phyloP scores from a whole-genome alignment of 1,140 invertebrate genomes.

The Dendrolimus punctatus region DNA sequence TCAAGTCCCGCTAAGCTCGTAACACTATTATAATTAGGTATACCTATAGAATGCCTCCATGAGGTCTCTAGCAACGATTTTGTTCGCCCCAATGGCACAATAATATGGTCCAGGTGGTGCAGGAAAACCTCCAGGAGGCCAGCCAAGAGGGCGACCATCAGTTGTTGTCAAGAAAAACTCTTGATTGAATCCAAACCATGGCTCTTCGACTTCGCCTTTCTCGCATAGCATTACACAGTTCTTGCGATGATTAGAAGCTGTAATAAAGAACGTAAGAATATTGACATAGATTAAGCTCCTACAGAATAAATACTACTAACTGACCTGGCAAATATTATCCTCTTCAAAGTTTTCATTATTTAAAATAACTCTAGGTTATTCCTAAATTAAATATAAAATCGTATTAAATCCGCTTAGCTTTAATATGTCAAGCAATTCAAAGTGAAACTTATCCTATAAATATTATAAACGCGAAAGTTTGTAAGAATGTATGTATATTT shows the following conservation, averaged over 20 bases:
- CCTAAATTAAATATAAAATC: too few relatives aligned
- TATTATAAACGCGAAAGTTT: too few relatives aligned
- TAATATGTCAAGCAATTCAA: too few relatives aligned
- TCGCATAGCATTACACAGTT: slow-evolving; percentile 83
- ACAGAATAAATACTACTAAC: too few relatives aligned
- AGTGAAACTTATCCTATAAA: too few relatives aligned
- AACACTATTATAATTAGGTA: slow-evolving; percentile 2
- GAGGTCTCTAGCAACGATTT: slow-evolving; percentile 94
- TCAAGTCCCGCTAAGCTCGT: too few relatives aligned
- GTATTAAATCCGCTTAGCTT: too few relatives aligned
- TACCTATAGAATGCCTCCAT: slow-evolving; percentile 87
- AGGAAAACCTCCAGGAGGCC: slow-evolving; percentile 84
- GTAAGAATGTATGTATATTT: too few relatives aligned
- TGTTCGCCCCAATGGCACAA: slow-evolving; percentile 95
- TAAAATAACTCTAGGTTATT: too few relatives aligned
- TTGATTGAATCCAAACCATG: slow-evolving; percentile 95
- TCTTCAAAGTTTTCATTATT: too few relatives aligned
- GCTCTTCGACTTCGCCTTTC: slow-evolving; percentile 81
- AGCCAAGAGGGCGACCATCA: slow-evolving; percentile 86
- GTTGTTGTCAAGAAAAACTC: slow-evolving; percentile 89
- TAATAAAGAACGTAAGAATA: slow-evolving; percentile 5
- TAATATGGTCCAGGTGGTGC: slow-evolving; percentile 76
- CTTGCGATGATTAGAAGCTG: slow-evolving; percentile 82
- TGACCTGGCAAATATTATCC: too few relatives aligned
- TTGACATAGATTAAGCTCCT: neutral